These are phyloP conservation scores for Herminia tarsipennalis DNA, from an alignment of 2,888 invertebrate genomes.

Conservation along the genomic window DNA sequence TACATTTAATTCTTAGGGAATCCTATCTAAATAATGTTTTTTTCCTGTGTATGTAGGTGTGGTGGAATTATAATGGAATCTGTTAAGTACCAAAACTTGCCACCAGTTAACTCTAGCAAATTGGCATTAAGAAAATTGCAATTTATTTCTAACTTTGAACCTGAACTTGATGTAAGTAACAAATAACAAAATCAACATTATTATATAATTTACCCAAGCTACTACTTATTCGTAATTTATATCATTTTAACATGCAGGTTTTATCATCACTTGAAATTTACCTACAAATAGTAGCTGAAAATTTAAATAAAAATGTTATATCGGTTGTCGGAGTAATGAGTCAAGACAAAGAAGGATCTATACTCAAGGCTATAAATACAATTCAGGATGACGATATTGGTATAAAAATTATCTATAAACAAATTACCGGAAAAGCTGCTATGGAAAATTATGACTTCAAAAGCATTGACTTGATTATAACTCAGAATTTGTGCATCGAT, in stretches of 20 bases:
- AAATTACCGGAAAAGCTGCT: constrained; percentile 10
- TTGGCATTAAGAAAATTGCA: constrained; percentile 25
- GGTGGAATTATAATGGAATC: constrained; percentile 47
- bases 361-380: constrained; percentile 31
- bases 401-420: constrained; percentile 29
- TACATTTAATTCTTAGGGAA: not conserved
- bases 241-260: constrained; percentile 17
- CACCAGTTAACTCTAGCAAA: constrained; percentile 8
- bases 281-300: constrained; percentile 48
- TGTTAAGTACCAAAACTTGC: constrained; percentile 36
- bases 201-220: not conserved
- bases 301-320: constrained; percentile 35
- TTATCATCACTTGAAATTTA: constrained; percentile 36
- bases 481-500: constrained; percentile 37
- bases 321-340: constrained; percentile 31
- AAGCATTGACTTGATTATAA: constrained; percentile 34
- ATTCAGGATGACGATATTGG: constrained; percentile 15
- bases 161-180: constrained; percentile 34
- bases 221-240: not conserved
- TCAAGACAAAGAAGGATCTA: constrained; percentile 1
- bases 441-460: constrained; percentile 9
- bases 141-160: constrained; percentile 30
- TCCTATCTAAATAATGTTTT: not conserved
- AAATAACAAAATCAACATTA: no score
- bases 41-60: constrained; percentile 44